Conservation (phyloP, 1,140 invertebrate genomes). For the Drosophila cardini region DNA sequence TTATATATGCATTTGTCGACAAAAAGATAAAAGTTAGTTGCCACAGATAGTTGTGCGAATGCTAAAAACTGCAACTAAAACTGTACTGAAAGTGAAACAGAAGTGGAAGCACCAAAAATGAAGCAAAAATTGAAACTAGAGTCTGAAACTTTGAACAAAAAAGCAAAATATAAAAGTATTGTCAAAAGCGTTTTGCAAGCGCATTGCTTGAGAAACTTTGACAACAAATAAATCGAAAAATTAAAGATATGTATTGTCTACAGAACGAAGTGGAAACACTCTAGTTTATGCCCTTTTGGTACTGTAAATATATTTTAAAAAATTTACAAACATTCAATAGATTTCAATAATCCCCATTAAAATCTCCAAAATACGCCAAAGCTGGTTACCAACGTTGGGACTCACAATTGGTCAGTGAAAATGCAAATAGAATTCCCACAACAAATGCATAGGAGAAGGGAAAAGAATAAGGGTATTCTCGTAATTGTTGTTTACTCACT, state of each 20-base stretch:
- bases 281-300: no score
- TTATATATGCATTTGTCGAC: slow-evolving; percentile 4
- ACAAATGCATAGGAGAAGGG: slow-evolving; percentile 20
- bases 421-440: slow-evolving; percentile 25
- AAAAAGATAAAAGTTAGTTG: slow-evolving; percentile 33
- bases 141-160: slow-evolving; percentile 22
- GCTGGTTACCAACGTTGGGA: slow-evolving; percentile 16
- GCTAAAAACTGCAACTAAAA: slow-evolving; percentile 12
- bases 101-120: slow-evolving; percentile 1
- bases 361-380: background rate
- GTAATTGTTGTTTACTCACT: slow-evolving; percentile 70
- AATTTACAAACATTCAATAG: no score
- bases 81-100: slow-evolving; percentile 15
- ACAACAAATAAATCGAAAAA: slow-evolving; percentile 16
- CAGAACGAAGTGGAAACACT: background rate
- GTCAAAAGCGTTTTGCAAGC: slow-evolving; percentile 16
- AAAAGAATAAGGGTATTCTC: slow-evolving; percentile 34
- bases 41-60: slow-evolving; percentile 8
- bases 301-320: no score
- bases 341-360: no score
- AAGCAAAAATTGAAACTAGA: slow-evolving; percentile 16
- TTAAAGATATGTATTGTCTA: background rate
- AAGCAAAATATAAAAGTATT: slow-evolving; percentile 12
- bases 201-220: slow-evolving; percentile 16
- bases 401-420: slow-evolving; percentile 16